Conservation (phyloP, 2,797 vertebrate genomes). For the Syndactyla subalaris region DNA sequence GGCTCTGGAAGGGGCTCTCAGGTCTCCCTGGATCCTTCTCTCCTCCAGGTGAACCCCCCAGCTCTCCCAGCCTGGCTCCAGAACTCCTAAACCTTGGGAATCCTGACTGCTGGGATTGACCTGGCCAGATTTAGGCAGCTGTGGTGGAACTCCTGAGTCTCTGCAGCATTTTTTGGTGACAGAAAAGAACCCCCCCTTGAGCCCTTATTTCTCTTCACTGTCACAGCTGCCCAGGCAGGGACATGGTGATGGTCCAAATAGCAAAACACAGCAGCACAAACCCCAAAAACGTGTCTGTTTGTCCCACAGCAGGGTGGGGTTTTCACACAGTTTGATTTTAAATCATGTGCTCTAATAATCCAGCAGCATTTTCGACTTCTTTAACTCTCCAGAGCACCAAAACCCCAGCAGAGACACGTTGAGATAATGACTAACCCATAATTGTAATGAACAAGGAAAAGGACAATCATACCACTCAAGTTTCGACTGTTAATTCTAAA, state of each 20-base stretch:
- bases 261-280: neutral
- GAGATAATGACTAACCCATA: neutral
- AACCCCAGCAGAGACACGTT: accelerated
- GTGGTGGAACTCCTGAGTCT: accelerated
- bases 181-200: neutral
- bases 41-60: accelerated
- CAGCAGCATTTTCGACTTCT: neutral
- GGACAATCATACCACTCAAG: slow-evolving; percentile 90
- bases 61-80: neutral
- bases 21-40: neutral
- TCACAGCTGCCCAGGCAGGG: neutral
- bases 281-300: neutral
- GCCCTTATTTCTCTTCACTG: neutral
- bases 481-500: slow-evolving; percentile 99
- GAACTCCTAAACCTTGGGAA: neutral
- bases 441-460: neutral
- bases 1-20: neutral
- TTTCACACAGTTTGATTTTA: neutral
- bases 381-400: neutral
- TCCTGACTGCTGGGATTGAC: neutral
- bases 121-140: neutral
- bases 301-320: neutral
- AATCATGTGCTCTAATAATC: neutral
- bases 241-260: neutral
- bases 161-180: neutral